Percentiles rank a stretch among this genome's conserved stretches.
phyloP scores from a whole-genome alignment of 2,797 vertebrate species.

The Apogon hyalosoma region DNA sequence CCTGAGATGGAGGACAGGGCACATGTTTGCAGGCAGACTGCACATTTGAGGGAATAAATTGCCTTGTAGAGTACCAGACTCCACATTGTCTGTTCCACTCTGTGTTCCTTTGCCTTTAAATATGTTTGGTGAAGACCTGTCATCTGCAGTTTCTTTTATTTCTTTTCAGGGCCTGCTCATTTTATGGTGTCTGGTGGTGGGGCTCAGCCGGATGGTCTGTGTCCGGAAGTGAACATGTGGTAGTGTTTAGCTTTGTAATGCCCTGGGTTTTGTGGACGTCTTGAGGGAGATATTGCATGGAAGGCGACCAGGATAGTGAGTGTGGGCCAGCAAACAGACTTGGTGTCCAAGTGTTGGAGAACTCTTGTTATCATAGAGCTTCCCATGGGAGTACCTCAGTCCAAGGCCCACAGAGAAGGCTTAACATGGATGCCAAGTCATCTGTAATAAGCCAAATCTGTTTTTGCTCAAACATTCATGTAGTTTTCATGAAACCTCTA shows the following conservation, averaged over 20 bases:
- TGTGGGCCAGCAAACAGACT: conserved; percentile 82
- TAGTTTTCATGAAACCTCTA: conserved; percentile 62
- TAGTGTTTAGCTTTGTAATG: conserved; percentile 86
- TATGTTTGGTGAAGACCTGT: conserved; percentile 79
- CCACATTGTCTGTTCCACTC: conserved; percentile 73
- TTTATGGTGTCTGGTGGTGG: conserved; percentile 52
- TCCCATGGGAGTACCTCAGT: conserved; percentile 78
- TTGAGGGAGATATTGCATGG: conserved; percentile 82
- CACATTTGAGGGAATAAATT: conserved; percentile 79
- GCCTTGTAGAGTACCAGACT: conserved; percentile 72
- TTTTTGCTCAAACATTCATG: conserved; percentile 68
- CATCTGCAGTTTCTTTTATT: conserved; percentile 73
- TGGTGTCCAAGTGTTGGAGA: conserved; percentile 80
- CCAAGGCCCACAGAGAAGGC: conserved; percentile 81
- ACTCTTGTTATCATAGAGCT: conserved; percentile 77
- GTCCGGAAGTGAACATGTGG: conserved; percentile 86
- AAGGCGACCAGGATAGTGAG: conserved; percentile 75
- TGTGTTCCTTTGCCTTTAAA: conserved; percentile 72
- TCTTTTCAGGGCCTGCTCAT: conserved; percentile 60
- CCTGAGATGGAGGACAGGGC: conserved; percentile 74
- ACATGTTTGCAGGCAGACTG: conserved; percentile 81
- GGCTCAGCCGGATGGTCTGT: conserved; percentile 57
- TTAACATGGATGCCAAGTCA: conserved; percentile 71
- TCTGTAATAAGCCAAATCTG: conserved; percentile 75
- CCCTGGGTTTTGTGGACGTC: conserved; percentile 79